Evolutionary conservation across 2,888 invertebrate genomes (phyloP).

Genomic region (Dinocampus coccinellae): DNA sequence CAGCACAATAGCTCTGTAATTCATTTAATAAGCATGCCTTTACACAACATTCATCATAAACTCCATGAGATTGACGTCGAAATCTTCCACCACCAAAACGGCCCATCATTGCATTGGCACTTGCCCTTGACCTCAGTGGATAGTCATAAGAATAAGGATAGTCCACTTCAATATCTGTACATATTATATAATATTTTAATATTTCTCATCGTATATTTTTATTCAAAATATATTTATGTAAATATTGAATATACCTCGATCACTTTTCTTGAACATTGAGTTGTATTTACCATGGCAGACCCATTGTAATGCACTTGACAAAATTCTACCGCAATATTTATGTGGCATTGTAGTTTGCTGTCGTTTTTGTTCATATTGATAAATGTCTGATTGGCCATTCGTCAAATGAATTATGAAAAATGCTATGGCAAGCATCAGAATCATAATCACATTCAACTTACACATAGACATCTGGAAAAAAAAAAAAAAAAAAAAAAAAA

Average conservation of each 20-base stretch:
- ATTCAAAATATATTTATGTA: background rate
- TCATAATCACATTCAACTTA: slow-evolving; percentile 54
- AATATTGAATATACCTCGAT: slow-evolving; percentile 52
- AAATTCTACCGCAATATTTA: slow-evolving; percentile 65
- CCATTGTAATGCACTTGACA: slow-evolving; percentile 63
- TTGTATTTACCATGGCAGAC: slow-evolving; percentile 67
- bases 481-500: background rate
- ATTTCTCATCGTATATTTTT: background rate
- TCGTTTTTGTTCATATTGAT: slow-evolving; percentile 51
- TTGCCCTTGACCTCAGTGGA: slow-evolving; percentile 62
- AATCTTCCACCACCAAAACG: slow-evolving; percentile 53
- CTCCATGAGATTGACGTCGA: slow-evolving; percentile 62
- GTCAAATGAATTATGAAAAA: slow-evolving; percentile 52
- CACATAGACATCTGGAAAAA: slow-evolving; percentile 62
- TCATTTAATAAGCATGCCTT: slow-evolving; percentile 66
- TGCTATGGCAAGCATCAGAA: slow-evolving; percentile 53
- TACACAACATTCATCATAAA: slow-evolving; percentile 69
- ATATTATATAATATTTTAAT: background rate
- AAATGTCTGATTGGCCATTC: slow-evolving; percentile 52
- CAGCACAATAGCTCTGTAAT: slow-evolving; percentile 65
- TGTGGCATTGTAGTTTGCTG: slow-evolving; percentile 37
- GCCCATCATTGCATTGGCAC: slow-evolving; percentile 58
- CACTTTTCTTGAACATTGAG: slow-evolving; percentile 63
- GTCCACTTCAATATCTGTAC: slow-evolving; percentile 55
- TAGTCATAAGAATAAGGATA: slow-evolving; percentile 57